Evolutionary conservation across 30 jellyfish, hydroid and myxozoan genomes (phyloP).

Genomic region (Turritopsis rubra): DNA sequence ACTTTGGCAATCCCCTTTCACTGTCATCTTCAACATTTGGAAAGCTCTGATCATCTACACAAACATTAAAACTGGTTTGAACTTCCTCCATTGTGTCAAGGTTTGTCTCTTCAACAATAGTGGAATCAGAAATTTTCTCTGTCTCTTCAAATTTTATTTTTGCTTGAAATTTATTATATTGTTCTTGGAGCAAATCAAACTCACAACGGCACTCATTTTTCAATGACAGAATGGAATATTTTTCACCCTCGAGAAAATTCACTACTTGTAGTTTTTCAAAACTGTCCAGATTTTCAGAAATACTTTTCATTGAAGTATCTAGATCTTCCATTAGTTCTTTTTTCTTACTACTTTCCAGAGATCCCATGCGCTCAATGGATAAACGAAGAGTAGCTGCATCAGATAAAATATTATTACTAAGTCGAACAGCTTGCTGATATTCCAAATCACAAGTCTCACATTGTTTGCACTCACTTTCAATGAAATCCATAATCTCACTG

Average conservation of each 20-base stretch:
- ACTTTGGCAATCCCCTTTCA: too few species aligned
- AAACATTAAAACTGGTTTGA: too few species aligned
- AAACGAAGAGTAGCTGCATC: not conserved
- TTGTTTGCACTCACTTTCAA: constrained; percentile 1
- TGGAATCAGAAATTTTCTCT: not conserved
- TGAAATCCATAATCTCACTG: not conserved
- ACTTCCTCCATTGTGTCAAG: not conserved
- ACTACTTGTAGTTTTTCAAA: not conserved
- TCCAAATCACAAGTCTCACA: constrained; percentile 2
- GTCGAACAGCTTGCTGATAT: not conserved
- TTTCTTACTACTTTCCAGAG: not conserved
- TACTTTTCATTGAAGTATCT: not conserved
- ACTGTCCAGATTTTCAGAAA: not conserved
- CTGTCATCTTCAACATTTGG: not conserved
- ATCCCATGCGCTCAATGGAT: not conserved
- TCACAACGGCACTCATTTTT: not conserved
- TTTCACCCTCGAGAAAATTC: not conserved
- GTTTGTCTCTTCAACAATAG: not conserved
- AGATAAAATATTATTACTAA: not conserved
- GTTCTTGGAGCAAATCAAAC: not conserved
- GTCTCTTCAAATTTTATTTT: too few species aligned
- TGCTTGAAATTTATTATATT: too few species aligned
- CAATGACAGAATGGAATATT: not conserved
- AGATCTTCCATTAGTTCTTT: not conserved
- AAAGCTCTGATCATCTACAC: not conserved